Conservation (phyloP, 2,797 vertebrate genomes). For the Sternotherus odoratus region DNA sequence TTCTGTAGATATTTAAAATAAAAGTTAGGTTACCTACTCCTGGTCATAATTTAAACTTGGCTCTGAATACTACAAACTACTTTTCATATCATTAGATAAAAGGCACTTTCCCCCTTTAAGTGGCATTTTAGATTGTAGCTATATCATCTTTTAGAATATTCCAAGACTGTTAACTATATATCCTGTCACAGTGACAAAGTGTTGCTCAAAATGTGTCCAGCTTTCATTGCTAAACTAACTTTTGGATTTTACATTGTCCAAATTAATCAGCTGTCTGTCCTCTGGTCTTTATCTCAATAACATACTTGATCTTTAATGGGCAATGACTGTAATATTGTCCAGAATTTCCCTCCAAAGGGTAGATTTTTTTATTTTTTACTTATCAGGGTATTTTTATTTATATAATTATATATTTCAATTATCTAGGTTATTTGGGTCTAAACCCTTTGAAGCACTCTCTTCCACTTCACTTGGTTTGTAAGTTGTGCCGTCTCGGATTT, state of each 20-base stretch:
- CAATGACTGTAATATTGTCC: not conserved
- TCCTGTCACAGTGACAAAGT: not conserved
- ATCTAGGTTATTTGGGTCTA: not conserved
- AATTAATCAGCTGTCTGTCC: not conserved
- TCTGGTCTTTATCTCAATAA: not conserved
- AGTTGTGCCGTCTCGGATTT: not conserved
- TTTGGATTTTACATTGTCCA: not conserved
- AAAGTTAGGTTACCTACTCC: slow-evolving; percentile 11
- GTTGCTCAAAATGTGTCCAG: not conserved
- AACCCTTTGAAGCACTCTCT: not conserved
- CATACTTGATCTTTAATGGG: not conserved
- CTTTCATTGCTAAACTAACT: not conserved
- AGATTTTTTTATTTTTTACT: no score
- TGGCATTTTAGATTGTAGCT: slow-evolving; percentile 20
- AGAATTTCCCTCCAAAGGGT: not conserved
- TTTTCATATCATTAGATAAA: not conserved
- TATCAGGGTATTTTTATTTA: not conserved
- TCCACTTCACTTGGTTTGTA: not conserved
- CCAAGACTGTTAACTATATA: not conserved
- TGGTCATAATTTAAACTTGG: slow-evolving; percentile 13
- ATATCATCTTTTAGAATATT: not conserved
- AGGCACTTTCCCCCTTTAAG: not conserved
- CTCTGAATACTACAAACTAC: not conserved
- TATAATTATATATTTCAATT: not conserved
- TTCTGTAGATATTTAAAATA: slow-evolving; percentile 16